Base-by-base conservation (phyloP, 2,797 vertebrate species). In the Numenius phaeopus region DNA sequence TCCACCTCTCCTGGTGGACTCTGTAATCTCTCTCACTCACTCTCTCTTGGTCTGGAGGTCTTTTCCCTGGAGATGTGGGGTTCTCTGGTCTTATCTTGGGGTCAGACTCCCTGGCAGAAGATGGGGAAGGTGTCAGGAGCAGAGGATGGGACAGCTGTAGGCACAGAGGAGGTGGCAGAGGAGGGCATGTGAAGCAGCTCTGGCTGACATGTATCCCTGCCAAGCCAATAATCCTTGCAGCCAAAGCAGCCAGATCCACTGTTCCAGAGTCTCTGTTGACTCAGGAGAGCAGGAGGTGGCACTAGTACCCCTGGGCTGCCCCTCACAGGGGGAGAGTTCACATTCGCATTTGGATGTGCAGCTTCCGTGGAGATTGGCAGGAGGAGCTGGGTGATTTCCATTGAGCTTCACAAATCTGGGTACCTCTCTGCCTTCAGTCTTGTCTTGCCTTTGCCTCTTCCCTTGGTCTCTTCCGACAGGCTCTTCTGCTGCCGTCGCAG, bases 401-500 rank as follows among this genome's bases (percentile, higher is more conserved):
- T 4, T 14, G 20, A 59, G 37, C 24, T 58, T 46, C 65, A 26
- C 30, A 50, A 32, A 40, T 16, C 50, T 12, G 29, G 13, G 11
- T 44, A 5, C 32, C 34, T 66, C 66, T 57, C n/a, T 55, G 42
- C 39, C n/a, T 92, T 59, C 5, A 13, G n/a, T 27, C 54, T 78
- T 39, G 1, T 47, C 76, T 81, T 85, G 54, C 21, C 39, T 30
- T 75, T 6, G 34, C 42, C 15, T 75, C 46, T 42, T 5, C 2
- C 40, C 5, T 49, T 11, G 15, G 10, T 78, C 57, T 70, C 23
- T 57, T 52, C 32, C 4, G 1, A 3, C 37, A 27, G 37, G 34
- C 37, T 59, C 52, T 81, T 37, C 4, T 0, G 22, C 46, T 57
- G 81, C 27, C 19, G 73, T 40, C 5, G 0, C 0, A 0, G 61